These are phyloP conservation scores for Dolichomitus sp. DNA, from an alignment of 2,888 invertebrate species.

Conservation along the genomic window DNA sequence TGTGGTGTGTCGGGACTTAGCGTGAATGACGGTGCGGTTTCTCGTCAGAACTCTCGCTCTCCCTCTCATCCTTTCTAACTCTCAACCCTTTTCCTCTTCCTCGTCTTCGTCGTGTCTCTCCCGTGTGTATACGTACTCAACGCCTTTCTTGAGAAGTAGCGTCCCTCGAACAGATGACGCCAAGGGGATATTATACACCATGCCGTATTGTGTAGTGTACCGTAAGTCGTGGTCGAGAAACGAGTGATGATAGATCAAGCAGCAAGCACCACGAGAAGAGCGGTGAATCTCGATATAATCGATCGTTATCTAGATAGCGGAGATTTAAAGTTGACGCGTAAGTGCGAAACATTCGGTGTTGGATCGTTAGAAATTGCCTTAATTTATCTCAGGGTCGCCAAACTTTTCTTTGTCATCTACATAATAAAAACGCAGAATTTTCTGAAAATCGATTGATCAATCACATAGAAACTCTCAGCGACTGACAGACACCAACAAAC, in stretches of 20 bases:
- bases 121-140: slow-evolving; percentile 50
- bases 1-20: slow-evolving; percentile 54
- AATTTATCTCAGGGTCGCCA: too few species aligned
- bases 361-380: too few species aligned
- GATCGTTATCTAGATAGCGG: slow-evolving; percentile 48
- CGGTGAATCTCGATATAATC: slow-evolving; percentile 58
- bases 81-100: slow-evolving; percentile 24
- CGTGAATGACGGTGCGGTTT: slow-evolving; percentile 67
- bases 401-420: too few species aligned
- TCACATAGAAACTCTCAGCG: too few species aligned
- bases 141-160: slow-evolving; percentile 61
- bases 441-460: too few species aligned
- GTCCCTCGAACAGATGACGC: slow-evolving; percentile 65
- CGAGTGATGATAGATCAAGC: slow-evolving; percentile 55
- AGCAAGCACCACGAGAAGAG: slow-evolving; percentile 22
- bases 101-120: slow-evolving; percentile 29
- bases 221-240: slow-evolving; percentile 48
- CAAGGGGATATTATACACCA: slow-evolving; percentile 45
- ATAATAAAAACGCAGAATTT: too few species aligned
- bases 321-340: slow-evolving; percentile 20
- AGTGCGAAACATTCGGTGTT: not conserved
- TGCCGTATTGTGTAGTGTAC: slow-evolving; percentile 25
- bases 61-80: slow-evolving; percentile 12
- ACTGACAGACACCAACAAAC: too few species aligned
- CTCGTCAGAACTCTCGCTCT: slow-evolving; percentile 32